Evolutionary conservation across 1,140 invertebrate species (phyloP).

Genomic region (Metaphire vulgaris): DNA sequence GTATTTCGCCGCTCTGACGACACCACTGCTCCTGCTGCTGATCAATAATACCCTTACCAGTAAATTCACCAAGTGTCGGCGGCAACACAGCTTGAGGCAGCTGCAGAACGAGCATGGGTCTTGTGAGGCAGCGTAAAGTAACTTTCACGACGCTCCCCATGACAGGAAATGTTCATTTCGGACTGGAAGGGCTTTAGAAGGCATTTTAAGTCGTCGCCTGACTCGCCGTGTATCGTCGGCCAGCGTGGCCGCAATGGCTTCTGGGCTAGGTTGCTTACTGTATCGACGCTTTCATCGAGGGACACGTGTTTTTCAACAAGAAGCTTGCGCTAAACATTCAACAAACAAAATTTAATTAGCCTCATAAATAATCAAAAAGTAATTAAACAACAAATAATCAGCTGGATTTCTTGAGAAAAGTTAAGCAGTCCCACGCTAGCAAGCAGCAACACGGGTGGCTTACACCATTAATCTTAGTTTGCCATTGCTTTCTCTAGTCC

Average conservation of each 20-base stretch:
- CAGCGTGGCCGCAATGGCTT: background rate
- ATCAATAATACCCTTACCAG: background rate
- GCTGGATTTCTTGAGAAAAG: no score
- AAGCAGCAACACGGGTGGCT: no score
- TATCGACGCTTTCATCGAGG: background rate
- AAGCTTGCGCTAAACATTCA: background rate
- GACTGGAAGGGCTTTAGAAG: background rate
- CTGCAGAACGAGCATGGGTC: no score
- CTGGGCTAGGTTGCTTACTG: background rate
- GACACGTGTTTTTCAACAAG: background rate
- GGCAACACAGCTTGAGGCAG: no score
- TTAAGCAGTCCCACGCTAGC: no score
- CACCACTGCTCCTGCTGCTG: background rate
- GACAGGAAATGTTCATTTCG: background rate
- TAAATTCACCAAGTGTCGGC: no score
- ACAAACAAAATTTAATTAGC: background rate
- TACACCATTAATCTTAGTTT: no score
- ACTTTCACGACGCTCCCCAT: background rate
- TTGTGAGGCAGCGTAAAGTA: background rate
- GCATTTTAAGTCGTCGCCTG: background rate
- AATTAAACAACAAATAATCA: no score
- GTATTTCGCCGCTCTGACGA: background rate
- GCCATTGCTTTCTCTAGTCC: no score
- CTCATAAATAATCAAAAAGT: no score
- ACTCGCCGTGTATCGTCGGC: background rate